A percentile compares a stretch with the other conserved stretches of the same genome.
Evolutionary conservation across 2,888 invertebrate genomes (phyloP).

Genomic region (Melieria omissa): DNA sequence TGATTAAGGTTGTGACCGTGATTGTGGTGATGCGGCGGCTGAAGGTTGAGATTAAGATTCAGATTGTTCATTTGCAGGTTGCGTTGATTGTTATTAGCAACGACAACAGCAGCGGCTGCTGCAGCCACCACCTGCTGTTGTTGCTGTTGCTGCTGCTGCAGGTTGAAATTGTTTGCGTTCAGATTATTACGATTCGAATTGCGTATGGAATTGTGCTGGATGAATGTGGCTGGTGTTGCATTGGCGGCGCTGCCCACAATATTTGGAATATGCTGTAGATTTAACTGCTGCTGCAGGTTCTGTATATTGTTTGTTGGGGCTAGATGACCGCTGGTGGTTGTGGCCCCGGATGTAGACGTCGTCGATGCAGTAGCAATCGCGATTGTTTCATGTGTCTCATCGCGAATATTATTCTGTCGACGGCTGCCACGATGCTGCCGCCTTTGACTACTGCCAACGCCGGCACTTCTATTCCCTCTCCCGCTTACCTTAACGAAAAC

Average conservation of each 20-base stretch:
- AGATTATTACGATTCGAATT: constrained; percentile 63
- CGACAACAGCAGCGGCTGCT: constrained; percentile 60
- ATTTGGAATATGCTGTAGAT: constrained; percentile 47
- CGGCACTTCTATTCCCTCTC: constrained; percentile 37
- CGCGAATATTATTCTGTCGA: constrained; percentile 55
- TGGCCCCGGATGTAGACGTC: constrained; percentile 32
- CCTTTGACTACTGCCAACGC: constrained; percentile 39
- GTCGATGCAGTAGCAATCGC: constrained; percentile 30
- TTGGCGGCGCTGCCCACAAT: constrained; percentile 31
- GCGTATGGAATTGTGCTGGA: constrained; percentile 63
- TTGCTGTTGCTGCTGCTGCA: constrained; percentile 53
- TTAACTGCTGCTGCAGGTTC: constrained; percentile 49
- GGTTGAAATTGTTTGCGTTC: constrained; percentile 56
- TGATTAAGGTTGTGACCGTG: constrained; percentile 61
- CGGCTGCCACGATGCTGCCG: constrained; percentile 47
- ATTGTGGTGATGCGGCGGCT: constrained; percentile 52
- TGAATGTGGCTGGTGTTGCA: constrained; percentile 53
- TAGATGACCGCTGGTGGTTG: constrained; percentile 24
- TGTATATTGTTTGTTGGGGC: constrained; percentile 53
- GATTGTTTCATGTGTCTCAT: constrained; percentile 54
- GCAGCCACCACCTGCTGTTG: constrained; percentile 58
- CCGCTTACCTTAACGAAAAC: constrained; percentile 66
- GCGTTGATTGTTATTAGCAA: constrained; percentile 54
- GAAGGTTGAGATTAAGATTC: constrained; percentile 57
- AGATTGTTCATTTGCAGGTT: constrained; percentile 61